Evolutionary conservation across 2,888 invertebrate genomes (phyloP), one percentile per base, ranked within the genome.

Genomic region (Drosophila vallismaia): DNA sequence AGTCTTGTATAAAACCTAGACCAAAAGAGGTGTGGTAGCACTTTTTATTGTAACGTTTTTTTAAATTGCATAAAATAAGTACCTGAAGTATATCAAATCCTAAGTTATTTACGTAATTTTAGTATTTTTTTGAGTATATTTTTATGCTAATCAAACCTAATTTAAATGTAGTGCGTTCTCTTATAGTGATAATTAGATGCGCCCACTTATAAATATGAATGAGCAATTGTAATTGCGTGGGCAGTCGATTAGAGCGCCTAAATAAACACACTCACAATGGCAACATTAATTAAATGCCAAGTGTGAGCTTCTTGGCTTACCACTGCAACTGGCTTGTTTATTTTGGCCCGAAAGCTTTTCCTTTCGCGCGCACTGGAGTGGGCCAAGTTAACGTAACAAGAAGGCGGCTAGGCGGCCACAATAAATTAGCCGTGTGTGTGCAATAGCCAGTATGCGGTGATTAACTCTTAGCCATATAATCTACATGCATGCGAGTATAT

Each of bases 361-460:
- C 54, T 66, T 67, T 55, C 28, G 40, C 46, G 64, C 53, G 31
- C 46, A 64, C 31, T 53, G 4, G n/a, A 56, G 31, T 45, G 29
- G 40, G 26, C 24, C 49, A 48, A 54, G 48, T 67, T 54, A 66
- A 54, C 64, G 64, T 67, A 66, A 67, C 48, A 40, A 28, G 33
- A 33, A 40, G 64, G 28, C 66, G 46, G 46, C 19, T 19, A 40
- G 64, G 28, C 66, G 38, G 46, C 19, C 28, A 40, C 64, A 28
- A 66, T 66, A 67, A 66, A 66, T 66, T 66, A 66, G 8, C 14
- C 1, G 26, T n/a, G 31, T 52, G 42, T 53, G 53, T 58, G 52
- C 58, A 52, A 52, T 58, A 8, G 40, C 19, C 12, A 62, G 8
- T 26, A 42, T 46, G 24, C 44, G 19, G 44, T 48, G 38, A 31